Conservation (phyloP, 2,113 vertebrate genomes). For the Psophia crepitans region DNA sequence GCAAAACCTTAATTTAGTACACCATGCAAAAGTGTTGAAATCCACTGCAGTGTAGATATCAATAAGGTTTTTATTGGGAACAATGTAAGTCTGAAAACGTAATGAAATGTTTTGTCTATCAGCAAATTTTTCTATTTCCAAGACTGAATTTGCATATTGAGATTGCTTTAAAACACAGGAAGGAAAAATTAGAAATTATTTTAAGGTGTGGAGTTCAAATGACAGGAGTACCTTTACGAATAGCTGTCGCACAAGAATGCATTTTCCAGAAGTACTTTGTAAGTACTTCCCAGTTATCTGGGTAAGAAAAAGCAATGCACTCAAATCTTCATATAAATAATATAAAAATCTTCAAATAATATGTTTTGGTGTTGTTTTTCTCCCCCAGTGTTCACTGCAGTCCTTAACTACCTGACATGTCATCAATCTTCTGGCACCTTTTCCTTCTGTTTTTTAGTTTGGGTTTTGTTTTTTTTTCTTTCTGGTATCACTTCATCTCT, state of each 20-base stretch:
- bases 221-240: not conserved
- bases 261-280: not conserved
- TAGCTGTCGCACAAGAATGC: not conserved
- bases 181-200: not conserved
- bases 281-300: not conserved
- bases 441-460: not conserved
- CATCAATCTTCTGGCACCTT: slow-evolving; percentile 7
- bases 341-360: not conserved
- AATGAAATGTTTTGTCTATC: not conserved
- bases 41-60: not conserved
- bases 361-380: not conserved
- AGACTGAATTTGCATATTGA: not conserved
- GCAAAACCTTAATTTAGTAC: not conserved
- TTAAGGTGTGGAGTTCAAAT: not conserved
- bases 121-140: not conserved
- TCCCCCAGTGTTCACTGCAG: not conserved
- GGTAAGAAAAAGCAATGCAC: not conserved
- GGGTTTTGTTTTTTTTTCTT: not conserved
- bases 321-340: not conserved
- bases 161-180: not conserved
- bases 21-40: not conserved
- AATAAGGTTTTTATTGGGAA: not conserved
- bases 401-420: not conserved
- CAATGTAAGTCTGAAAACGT: not conserved
- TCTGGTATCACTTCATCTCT: slow-evolving; percentile 33